A percentile compares a stretch with the other conserved stretches of the same genome.
Conservation (phyloP, 2,113 vertebrate species). For the Bos taurus region ARS-UCD2.0 NC_037331.1:96617501-96618000, state of each 20-base stretch:
- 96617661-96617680: background rate
- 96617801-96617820: conserved; percentile 51
- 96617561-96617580: conserved; percentile 12
- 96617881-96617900: background rate
- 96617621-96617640: background rate
- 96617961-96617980: conserved; percentile 61
- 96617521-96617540: background rate
- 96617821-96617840: conserved; percentile 34
- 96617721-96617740: conserved; percentile 61
- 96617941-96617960: conserved; percentile 44
- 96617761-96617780: conserved; percentile 42
- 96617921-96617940: conserved; percentile 13
- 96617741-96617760: conserved; percentile 35
- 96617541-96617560: background rate
- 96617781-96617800: conserved; percentile 49
- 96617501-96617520: background rate
- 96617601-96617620: background rate
- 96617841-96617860: background rate
- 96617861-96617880: background rate
- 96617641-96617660: background rate
- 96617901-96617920: background rate
- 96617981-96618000: conserved; percentile 66
- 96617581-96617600: background rate
- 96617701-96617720: conserved; percentile 35
- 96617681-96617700: conserved; percentile 21